Conservation (phyloP, 2,113 vertebrate species). For the Spheniscus mendiculus region DNA sequence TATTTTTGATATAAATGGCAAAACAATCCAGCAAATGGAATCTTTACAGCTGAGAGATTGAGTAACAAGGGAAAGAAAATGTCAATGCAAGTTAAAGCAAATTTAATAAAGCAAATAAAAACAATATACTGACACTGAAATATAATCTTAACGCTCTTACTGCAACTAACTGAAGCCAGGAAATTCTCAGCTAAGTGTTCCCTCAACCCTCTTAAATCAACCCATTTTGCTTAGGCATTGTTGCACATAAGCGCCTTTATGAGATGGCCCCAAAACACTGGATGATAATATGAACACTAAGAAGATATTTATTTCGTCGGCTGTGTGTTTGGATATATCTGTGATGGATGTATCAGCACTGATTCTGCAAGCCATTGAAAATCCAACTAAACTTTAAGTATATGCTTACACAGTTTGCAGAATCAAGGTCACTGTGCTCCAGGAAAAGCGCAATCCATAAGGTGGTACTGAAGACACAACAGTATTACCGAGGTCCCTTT, state of each 20-base stretch:
- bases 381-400: not conserved
- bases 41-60: conserved; percentile 9
- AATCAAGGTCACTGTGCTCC: not conserved
- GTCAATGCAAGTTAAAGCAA: conserved; percentile 65
- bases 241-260: conserved; percentile 54
- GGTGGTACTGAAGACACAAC: not conserved
- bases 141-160: conserved; percentile 29
- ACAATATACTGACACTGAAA: conserved; percentile 55
- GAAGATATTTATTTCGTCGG: conserved; percentile 53
- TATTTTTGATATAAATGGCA: not conserved
- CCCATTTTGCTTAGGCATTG: conserved; percentile 63
- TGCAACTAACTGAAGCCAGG: conserved; percentile 51
- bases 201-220: conserved; percentile 62
- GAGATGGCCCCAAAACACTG: conserved; percentile 58
- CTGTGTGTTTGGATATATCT: not conserved
- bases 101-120: conserved; percentile 71
- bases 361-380: not conserved
- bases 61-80: conserved; percentile 52
- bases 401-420: not conserved
- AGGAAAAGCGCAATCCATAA: not conserved
- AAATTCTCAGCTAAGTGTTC: conserved; percentile 56
- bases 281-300: conserved; percentile 47
- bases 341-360: not conserved
- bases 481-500: not conserved
- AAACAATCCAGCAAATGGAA: conserved; percentile 8